Conservation (phyloP, 35 echinoderm and acorn worm genomes). For the Amphiura filiformis region DNA sequence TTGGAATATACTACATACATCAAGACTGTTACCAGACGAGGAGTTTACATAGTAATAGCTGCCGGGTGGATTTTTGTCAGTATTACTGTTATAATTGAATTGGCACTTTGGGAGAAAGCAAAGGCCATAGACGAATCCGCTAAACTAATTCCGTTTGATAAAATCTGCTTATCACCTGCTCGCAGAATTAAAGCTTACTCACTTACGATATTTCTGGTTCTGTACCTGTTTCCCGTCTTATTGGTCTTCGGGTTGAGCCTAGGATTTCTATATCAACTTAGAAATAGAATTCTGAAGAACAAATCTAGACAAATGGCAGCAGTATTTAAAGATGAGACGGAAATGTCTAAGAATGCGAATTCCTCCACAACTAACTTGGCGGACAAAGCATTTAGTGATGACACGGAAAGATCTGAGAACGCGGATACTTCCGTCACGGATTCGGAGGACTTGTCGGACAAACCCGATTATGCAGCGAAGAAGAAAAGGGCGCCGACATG, state of each 20-base stretch:
- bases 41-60: neutral
- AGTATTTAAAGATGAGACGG: no score
- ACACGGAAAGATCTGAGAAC: no score
- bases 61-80: neutral
- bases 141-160: neutral
- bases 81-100: neutral
- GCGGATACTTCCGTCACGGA: no score
- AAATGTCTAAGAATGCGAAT: no score
- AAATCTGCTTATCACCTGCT: conserved; percentile 5
- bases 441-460: no score
- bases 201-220: neutral
- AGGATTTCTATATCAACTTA: neutral
- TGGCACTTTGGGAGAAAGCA: neutral
- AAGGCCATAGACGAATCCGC: neutral
- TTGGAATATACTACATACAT: conserved; percentile 14
- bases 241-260: neutral
- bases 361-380: no score
- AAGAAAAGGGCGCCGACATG: no score
- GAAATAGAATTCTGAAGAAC: neutral
- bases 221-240: neutral
- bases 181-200: neutral
- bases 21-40: neutral
- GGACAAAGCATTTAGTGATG: no score
- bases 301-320: no score
- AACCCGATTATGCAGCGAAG: no score